Conservation (phyloP, 2,888 invertebrate species). For the Cryptosula pallasiana region DNA sequence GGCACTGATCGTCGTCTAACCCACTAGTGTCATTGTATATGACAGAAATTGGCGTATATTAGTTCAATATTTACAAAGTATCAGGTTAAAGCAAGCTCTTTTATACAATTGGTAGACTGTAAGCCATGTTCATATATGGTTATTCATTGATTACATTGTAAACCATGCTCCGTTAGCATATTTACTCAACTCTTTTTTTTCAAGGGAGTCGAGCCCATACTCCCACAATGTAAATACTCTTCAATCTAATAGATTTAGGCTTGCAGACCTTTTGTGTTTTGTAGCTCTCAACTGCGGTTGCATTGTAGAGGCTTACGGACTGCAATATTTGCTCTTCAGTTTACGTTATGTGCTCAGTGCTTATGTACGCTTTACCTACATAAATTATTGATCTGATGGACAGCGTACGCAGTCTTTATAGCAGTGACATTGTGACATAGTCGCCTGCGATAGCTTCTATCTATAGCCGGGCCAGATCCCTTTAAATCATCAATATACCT, state of each 20-base stretch:
- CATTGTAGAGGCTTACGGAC: background rate
- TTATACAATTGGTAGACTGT: background rate
- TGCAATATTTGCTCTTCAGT: background rate
- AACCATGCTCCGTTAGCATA: constrained; percentile 2
- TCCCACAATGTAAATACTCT: background rate
- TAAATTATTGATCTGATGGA: background rate
- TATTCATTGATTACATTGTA: constrained; percentile 2
- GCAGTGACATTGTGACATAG: too few relatives aligned
- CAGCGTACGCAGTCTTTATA: background rate
- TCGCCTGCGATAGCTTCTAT: too few relatives aligned
- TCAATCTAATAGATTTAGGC: background rate
- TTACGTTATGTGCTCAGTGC: background rate
- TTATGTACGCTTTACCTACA: background rate
- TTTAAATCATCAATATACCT: too few relatives aligned
- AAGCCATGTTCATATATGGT: background rate
- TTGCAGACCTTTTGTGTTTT: background rate
- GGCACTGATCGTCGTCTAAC: background rate
- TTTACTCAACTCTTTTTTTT: background rate
- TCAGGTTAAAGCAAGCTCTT: constrained; percentile 7
- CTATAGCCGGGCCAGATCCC: too few relatives aligned
- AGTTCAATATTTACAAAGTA: constrained; percentile 22
- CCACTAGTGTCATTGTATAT: background rate
- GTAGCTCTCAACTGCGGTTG: background rate
- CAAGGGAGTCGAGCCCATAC: background rate
- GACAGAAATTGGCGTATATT: constrained; percentile 13